Percentiles rank a stretch among this genome's conserved stretches.
Conservation (phyloP, 37 sponge, comb jelly and placozoan species). For the Ephydatia muelleri region DNA sequence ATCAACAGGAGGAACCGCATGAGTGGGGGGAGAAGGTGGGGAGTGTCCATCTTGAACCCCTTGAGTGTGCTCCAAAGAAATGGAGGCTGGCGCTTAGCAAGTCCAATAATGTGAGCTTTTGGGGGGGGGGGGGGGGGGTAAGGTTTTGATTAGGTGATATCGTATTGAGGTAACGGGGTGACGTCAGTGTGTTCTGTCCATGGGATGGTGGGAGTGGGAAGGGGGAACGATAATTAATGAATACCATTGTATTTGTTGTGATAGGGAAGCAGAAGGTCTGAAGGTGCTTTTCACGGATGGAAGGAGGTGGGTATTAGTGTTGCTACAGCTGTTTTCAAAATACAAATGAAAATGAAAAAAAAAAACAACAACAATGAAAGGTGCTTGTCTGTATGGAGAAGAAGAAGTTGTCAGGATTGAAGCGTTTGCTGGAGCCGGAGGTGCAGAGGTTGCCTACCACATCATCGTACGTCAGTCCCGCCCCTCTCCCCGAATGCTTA, state of each 20-base stretch:
- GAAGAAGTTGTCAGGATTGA: constrained; percentile 63
- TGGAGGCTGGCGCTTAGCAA: constrained; percentile 62
- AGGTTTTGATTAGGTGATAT: too few relatives aligned
- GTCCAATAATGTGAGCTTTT: background rate
- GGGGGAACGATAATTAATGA: too few relatives aligned
- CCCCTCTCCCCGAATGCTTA: too few relatives aligned
- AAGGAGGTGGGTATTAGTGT: too few relatives aligned
- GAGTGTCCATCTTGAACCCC: background rate
- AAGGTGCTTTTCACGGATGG: constrained; percentile 87
- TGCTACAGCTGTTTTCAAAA: too few relatives aligned
- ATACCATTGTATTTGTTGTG: background rate
- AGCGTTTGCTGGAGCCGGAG: constrained; percentile 87
- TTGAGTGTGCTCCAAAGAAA: constrained; percentile 68
- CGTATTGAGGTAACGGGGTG: too few relatives aligned
- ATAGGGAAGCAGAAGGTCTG: background rate
- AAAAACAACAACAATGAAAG: too few relatives aligned
- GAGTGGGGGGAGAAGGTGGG: constrained; percentile 74
- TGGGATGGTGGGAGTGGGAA: too few relatives aligned
- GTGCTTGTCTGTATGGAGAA: constrained; percentile 76
- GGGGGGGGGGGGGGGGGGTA: background rate
- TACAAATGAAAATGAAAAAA: too few relatives aligned
- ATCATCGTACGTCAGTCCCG: background rate
- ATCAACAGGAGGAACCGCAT: constrained; percentile 53
- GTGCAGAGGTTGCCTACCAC: constrained; percentile 50
- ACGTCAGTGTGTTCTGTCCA: too few relatives aligned